phyloP scores from a whole-genome alignment of 2,888 invertebrate species.

The Andricus quercusramuli region DNA sequence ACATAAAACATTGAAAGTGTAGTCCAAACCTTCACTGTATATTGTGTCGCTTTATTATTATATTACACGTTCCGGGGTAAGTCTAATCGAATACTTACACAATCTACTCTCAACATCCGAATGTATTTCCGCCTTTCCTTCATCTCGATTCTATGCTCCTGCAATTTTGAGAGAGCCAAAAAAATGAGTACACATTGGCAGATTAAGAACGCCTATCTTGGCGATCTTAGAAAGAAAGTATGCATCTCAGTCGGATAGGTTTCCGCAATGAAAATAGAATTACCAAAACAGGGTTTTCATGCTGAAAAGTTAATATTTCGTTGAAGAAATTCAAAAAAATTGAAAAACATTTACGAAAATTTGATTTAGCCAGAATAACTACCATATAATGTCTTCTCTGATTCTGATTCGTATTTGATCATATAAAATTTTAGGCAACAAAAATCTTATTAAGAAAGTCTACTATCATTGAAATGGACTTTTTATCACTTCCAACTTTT shows the following conservation, averaged over 20 bases:
- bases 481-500: too few relatives aligned
- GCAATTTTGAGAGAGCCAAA: conserved; percentile 41
- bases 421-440: too few relatives aligned
- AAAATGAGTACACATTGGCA: neutral
- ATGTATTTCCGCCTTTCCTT: conserved; percentile 55
- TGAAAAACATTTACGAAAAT: neutral
- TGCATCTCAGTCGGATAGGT: neutral
- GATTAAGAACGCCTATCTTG: neutral
- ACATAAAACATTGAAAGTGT: conserved; percentile 41
- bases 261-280: neutral
- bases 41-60: conserved; percentile 22
- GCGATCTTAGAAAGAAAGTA: neutral
- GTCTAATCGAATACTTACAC: conserved; percentile 21
- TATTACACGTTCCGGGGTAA: neutral
- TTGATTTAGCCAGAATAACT: neutral
- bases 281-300: neutral
- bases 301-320: neutral
- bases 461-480: too few relatives aligned
- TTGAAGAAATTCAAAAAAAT: neutral
- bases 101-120: conserved; percentile 43
- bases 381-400: too few relatives aligned
- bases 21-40: conserved; percentile 58
- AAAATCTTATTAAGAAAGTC: too few relatives aligned
- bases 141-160: conserved; percentile 41
- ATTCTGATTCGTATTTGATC: too few relatives aligned